A percentile compares a stretch with the other conserved stretches of the same genome.
Evolutionary conservation across 2,797 vertebrate genomes (phyloP).

Genomic region (Falco peregrinus): DNA sequence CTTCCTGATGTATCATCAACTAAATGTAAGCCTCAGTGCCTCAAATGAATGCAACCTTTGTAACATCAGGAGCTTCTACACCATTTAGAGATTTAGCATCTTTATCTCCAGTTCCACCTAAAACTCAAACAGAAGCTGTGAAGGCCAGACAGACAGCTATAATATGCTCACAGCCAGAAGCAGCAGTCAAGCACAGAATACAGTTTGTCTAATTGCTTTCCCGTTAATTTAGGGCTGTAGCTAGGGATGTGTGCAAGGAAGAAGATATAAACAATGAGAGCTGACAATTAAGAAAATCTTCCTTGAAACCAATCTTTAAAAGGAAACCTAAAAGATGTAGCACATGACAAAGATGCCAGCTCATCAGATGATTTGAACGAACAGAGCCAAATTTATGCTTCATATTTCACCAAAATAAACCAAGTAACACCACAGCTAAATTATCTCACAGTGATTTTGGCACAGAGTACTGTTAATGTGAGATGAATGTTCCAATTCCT

Average conservation of each 20-base stretch:
- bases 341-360: neutral
- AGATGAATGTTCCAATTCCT: neutral
- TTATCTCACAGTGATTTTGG: neutral
- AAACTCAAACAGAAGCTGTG: slow-evolving; percentile 13
- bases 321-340: neutral
- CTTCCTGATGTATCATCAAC: neutral
- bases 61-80: neutral
- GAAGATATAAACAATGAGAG: neutral
- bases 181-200: neutral
- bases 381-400: neutral
- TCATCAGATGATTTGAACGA: neutral
- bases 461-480: neutral
- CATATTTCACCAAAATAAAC: neutral
- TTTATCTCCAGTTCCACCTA: neutral
- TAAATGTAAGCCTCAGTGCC: neutral
- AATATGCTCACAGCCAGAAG: neutral
- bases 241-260: neutral
- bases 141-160: neutral
- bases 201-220: neutral
- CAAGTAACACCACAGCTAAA: neutral
- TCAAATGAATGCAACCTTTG: neutral
- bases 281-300: slow-evolving; percentile 6
- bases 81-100: neutral
- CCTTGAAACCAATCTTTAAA: neutral
- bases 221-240: neutral